These are phyloP conservation scores for Elysia crispata DNA, from an alignment of 2,888 invertebrate species.

Conservation along the genomic window DNA sequence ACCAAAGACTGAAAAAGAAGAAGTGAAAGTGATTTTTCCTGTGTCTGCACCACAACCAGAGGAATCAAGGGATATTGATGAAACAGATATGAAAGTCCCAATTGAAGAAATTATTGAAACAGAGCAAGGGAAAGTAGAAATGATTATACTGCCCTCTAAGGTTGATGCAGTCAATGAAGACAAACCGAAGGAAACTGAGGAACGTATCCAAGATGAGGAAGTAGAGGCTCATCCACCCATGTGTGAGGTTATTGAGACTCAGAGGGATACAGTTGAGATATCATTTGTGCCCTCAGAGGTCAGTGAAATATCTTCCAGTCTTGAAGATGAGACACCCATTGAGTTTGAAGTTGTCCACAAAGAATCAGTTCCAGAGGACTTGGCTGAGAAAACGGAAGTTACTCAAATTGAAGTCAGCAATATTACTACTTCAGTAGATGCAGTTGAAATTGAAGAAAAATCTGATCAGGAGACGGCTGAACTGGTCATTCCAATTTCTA, in stretches of 20 bases:
- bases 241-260: constrained; percentile 53
- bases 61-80: constrained; percentile 48
- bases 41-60: constrained; percentile 54
- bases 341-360: constrained; percentile 55
- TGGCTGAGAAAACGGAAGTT: constrained; percentile 43
- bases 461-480: constrained; percentile 33
- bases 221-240: constrained; percentile 50
- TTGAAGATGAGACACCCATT: constrained; percentile 58
- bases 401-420: constrained; percentile 46
- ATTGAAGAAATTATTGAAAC: constrained; percentile 60
- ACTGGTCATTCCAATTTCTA: constrained; percentile 27
- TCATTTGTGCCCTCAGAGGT: constrained; percentile 45
- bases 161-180: constrained; percentile 54
- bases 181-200: constrained; percentile 25
- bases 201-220: constrained; percentile 39
- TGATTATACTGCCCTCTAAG: constrained; percentile 57
- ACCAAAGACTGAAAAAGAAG: constrained; percentile 53
- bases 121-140: constrained; percentile 56
- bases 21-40: constrained; percentile 57
- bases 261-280: constrained; percentile 53
- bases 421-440: constrained; percentile 37
- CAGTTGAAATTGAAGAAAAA: constrained; percentile 37
- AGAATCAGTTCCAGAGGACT: constrained; percentile 48
- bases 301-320: constrained; percentile 57
- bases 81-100: constrained; percentile 47